Base-by-base conservation (phyloP, 2,797 vertebrate genomes). In the Leucoraja ocellata region DNA sequence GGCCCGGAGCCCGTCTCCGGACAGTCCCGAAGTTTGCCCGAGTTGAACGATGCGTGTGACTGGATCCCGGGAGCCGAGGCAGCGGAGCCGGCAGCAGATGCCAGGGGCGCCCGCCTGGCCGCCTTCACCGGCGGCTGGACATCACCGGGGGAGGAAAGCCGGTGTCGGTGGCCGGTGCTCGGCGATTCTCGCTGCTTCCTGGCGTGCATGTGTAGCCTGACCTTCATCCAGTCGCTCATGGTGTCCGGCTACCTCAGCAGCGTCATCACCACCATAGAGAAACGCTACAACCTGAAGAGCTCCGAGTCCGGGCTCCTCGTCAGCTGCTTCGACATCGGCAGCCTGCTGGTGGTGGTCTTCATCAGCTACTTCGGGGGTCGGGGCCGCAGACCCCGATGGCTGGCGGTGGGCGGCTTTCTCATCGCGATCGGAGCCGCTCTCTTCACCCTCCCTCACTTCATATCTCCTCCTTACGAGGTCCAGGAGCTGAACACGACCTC, bases 211-310 rank as follows among this genome's bases (percentile, higher is more conserved):
- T 98, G 98, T 95, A 98, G 98, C 95, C 96, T 99, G 97, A 99
- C 98, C 73, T 99, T 99, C 96, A 99, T 99, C 94, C 98, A 99
- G 96, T 98, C 98, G 0, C 96, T 99, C 79, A 99, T 99, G 98
- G 98, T 99, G 81, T 99, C 98, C 0, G 98, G 98, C 94, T 99
- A 99, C 96, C 96, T 99, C 95, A 99, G 98, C 96, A 99, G 98
- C 23, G 98, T 99, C 94, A 99, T 99, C 96, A 99, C 98, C 95
- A 99, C 98, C 95, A 99, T 99, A 1, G 98, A 99, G 96, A 97
- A 98, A 96, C 97, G 98, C 73, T 99, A 99, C 96, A 99, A 97
- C 81, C 97, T 99, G 36, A 97, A 98, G 95, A 99, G 98, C 94
- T 99, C 98, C 0, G 98, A 99, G 96, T 99, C 98, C 0, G 98